A percentile compares a stretch with the other conserved stretches of the same genome.
These are phyloP conservation scores for Sceloporus undulatus DNA, from an alignment of 2,113 vertebrate genomes.

Conservation along the genomic window DNA sequence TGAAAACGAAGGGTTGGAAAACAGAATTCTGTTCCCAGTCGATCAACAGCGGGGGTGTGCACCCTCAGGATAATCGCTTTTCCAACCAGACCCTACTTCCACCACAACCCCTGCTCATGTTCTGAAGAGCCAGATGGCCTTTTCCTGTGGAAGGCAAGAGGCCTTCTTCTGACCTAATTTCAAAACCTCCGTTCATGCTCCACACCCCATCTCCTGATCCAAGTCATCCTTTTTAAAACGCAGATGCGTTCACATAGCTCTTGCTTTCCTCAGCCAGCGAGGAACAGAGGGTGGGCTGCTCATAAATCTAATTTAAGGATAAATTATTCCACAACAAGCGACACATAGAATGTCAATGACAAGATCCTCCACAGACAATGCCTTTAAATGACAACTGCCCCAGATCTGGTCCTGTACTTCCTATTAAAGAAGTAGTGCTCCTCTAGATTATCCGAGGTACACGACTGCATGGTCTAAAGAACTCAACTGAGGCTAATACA, in stretches of 20 bases:
- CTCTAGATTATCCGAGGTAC: too few relatives aligned
- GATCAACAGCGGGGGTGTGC: neutral
- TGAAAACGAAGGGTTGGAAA: neutral
- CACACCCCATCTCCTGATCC: neutral
- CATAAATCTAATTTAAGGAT: neutral
- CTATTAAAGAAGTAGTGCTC: too few relatives aligned
- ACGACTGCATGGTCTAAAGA: neutral
- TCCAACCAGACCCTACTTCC: neutral
- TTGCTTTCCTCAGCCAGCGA: neutral
- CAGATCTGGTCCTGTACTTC: too few relatives aligned
- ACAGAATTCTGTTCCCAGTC: too few relatives aligned
- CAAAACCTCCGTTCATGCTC: neutral
- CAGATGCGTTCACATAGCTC: neutral
- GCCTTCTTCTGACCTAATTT: constrained; percentile 11
- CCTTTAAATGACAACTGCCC: constrained; percentile 16
- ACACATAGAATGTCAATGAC: neutral
- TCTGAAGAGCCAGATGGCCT: constrained; percentile 7
- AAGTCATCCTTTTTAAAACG: neutral
- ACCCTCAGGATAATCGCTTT: neutral
- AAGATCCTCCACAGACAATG: neutral
- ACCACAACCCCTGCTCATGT: too few relatives aligned
- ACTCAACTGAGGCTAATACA: neutral
- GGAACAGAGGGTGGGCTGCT: neutral
- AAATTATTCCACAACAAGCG: neutral
- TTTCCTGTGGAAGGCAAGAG: neutral